Percentiles rank a stretch among this genome's conserved stretches.
Evolutionary conservation across 2,113 vertebrate species (phyloP).

Genomic region (Istiophorus platypterus): DNA sequence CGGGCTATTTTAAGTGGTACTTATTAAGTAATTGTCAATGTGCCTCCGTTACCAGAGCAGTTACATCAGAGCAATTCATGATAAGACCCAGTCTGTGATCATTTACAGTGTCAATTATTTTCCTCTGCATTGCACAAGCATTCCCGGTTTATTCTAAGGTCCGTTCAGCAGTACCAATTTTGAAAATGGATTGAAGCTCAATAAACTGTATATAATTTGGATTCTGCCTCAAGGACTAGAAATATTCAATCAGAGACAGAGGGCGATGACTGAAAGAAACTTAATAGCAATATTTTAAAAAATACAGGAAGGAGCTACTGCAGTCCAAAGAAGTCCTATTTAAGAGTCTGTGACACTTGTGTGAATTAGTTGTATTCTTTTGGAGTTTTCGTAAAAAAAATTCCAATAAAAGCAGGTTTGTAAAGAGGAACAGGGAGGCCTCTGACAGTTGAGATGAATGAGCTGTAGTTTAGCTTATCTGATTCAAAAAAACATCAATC

Average conservation of each 20-base stretch:
- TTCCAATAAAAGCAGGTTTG: constrained; percentile 35
- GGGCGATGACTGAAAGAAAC: constrained; percentile 23
- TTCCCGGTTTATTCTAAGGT: constrained; percentile 38
- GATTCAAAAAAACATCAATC: constrained; percentile 61
- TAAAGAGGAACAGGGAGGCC: constrained; percentile 57
- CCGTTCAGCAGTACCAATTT: constrained; percentile 45
- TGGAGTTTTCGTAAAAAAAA: constrained; percentile 53
- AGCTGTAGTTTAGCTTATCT: constrained; percentile 47
- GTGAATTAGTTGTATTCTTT: constrained; percentile 60
- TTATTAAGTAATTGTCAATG: constrained; percentile 18
- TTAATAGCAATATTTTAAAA: constrained; percentile 38
- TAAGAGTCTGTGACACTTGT: constrained; percentile 53
- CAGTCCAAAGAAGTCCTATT: constrained; percentile 14
- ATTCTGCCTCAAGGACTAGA: constrained; percentile 58
- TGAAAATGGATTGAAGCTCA: constrained; percentile 51
- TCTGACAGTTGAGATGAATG: constrained; percentile 55
- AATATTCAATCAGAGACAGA: constrained; percentile 19
- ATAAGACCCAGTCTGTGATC: neutral
- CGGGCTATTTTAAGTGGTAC: constrained; percentile 21
- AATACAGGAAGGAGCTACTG: constrained; percentile 28
- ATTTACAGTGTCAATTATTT: constrained; percentile 43
- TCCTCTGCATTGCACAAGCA: constrained; percentile 24
- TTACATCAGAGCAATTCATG: neutral
- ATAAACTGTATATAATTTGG: constrained; percentile 63
- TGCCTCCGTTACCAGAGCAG: neutral